Evolutionary conservation across 2,113 vertebrate species (phyloP).

Genomic region (Eudyptes chrysolophus): DNA sequence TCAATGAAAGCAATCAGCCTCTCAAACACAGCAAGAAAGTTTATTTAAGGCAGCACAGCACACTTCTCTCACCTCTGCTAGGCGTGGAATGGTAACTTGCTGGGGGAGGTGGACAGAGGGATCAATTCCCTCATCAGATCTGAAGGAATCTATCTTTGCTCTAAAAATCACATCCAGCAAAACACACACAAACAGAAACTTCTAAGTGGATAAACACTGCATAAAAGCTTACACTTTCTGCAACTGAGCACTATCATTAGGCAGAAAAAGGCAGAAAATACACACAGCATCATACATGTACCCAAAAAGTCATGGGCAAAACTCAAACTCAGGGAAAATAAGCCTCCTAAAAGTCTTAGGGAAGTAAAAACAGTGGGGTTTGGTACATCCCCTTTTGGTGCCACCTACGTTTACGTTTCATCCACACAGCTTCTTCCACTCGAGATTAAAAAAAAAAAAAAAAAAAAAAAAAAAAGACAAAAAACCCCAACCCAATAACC

Average conservation of each 20-base stretch:
- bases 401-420: neutral
- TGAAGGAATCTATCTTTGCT: neutral
- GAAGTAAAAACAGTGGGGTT: rapidly evolving
- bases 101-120: neutral
- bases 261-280: neutral
- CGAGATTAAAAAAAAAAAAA: neutral
- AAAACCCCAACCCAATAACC: neutral
- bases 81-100: neutral
- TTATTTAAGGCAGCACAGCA: neutral
- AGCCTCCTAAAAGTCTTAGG: neutral
- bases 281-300: neutral
- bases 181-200: neutral
- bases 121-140: neutral
- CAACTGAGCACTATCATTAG: neutral
- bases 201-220: neutral
- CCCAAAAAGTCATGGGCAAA: neutral
- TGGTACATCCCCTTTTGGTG: neutral
- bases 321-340: neutral
- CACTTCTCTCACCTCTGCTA: neutral
- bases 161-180: neutral
- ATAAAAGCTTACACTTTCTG: neutral
- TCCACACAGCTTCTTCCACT: neutral
- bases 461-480: neutral
- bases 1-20: neutral
- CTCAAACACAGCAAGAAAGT: neutral